phyloP scores from a whole-genome alignment of 2,113 vertebrate species.

The Leucoraja erinaceus region DNA sequence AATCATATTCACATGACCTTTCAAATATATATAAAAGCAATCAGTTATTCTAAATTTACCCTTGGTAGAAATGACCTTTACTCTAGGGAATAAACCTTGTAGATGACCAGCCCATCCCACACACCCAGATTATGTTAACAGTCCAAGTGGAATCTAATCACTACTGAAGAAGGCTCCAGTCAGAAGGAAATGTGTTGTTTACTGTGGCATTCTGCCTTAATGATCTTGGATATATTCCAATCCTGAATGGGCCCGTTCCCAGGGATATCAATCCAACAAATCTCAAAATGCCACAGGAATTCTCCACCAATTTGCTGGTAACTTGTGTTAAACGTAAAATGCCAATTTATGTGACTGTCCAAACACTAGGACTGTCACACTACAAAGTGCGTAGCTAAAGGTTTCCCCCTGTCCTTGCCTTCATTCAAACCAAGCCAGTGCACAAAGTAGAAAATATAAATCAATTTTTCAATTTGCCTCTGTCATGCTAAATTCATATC shows the following conservation, averaged over 20 bases:
- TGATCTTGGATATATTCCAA: conserved; percentile 14
- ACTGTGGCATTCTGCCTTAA: neutral
- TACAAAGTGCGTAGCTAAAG: neutral
- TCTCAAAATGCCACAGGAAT: neutral
- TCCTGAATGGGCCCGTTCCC: neutral
- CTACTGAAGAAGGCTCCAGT: neutral
- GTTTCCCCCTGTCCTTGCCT: neutral
- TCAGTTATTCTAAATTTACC: neutral
- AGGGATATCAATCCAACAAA: conserved; percentile 7
- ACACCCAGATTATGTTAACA: neutral
- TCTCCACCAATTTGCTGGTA: neutral
- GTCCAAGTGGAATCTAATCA: neutral
- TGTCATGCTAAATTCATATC: neutral
- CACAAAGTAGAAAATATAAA: neutral
- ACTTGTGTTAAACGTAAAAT: neutral
- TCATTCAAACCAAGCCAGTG: neutral
- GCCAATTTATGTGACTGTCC: neutral
- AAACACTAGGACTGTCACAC: neutral
- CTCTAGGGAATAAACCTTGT: neutral
- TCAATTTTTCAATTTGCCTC: neutral
- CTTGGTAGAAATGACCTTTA: neutral
- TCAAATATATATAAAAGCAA: neutral
- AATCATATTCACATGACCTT: neutral
- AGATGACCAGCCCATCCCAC: neutral
- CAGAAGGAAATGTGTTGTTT: neutral